phyloP scores from a whole-genome alignment of 2,797 vertebrate species.

The Leuciscus waleckii region DNA sequence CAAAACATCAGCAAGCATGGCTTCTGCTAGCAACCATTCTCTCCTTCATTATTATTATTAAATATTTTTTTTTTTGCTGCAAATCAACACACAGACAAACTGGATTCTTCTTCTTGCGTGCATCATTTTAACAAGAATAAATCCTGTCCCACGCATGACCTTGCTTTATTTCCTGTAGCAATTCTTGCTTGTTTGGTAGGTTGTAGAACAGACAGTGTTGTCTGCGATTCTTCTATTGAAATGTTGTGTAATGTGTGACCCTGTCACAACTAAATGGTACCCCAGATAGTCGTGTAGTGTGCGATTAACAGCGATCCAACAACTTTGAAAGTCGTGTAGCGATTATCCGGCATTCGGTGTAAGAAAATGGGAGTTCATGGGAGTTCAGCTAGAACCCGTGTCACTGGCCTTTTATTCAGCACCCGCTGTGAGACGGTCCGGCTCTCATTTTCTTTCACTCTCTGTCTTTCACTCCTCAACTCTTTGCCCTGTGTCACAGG shows the following conservation, averaged over 20 bases:
- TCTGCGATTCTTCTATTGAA: background rate
- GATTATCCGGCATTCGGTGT: background rate
- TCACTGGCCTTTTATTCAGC: constrained; percentile 3
- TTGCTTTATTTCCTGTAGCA: background rate
- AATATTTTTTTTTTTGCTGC: background rate
- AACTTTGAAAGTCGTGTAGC: background rate
- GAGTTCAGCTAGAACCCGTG: constrained; percentile 10
- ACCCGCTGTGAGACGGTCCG: background rate
- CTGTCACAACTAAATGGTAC: background rate
- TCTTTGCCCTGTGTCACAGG: background rate
- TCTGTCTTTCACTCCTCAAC: background rate
- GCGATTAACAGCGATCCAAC: background rate
- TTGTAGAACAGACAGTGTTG: background rate
- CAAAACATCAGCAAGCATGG: background rate
- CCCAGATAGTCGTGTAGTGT: background rate
- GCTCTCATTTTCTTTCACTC: constrained; percentile 1
- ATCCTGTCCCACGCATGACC: background rate
- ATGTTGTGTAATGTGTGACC: background rate
- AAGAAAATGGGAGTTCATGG: background rate
- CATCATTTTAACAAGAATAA: too few relatives aligned
- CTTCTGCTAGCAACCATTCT: background rate
- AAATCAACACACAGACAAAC: background rate
- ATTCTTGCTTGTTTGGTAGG: background rate
- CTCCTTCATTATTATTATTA: background rate
- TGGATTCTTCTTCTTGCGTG: background rate